Base-by-base conservation (phyloP, 2,113 vertebrate species). In the Antennarius striatus region DNA sequence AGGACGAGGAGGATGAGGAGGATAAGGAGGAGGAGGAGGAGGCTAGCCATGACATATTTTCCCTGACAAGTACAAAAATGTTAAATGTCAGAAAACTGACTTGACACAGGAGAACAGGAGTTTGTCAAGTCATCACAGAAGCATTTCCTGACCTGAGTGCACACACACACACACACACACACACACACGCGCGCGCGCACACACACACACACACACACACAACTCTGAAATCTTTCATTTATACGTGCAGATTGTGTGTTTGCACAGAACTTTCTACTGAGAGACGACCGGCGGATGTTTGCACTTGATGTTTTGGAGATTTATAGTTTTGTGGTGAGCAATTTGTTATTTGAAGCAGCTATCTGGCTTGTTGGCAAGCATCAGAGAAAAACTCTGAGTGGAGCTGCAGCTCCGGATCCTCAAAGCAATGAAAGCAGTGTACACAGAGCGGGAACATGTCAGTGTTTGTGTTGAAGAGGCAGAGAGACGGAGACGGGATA, bases 401-500 rank as follows among this genome's bases (percentile, higher is more conserved):
- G 43, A 67, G 68, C 67, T 11, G 10, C 63, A 46, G 71, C 65
- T 64, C 75, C 3, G 14, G 45, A 68, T 75, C 75, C 65, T 85
- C 75, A 56, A 58, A 84, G 75, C 42, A 54, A 68, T 79, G 77
- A 77, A 67, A 74, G 69, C 69, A 17, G 61, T 40, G 62, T 50
- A 57, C 45, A 63, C 51, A 59, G 15, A 74, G 42, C 40, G 49
- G 72, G 48, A 50, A 83, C 60, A 84, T 81, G 75, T 87, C 80
- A 77, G 75, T 73, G 79, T 85, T 88, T 88, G 76, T 79, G 71
- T 71, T 73, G 67, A 77, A 68, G 65, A 85, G 65, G 71, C 65
- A 79, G 71, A 62, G 64, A 77, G 70, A 22, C 22, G 69, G 76
- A 80, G 71, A 86, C 12, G 45, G 60, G 68, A 81, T 77, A 67